These are phyloP conservation scores for Julus scanicus DNA, from an alignment of 2,888 invertebrate genomes.

Conservation along the genomic window DNA sequence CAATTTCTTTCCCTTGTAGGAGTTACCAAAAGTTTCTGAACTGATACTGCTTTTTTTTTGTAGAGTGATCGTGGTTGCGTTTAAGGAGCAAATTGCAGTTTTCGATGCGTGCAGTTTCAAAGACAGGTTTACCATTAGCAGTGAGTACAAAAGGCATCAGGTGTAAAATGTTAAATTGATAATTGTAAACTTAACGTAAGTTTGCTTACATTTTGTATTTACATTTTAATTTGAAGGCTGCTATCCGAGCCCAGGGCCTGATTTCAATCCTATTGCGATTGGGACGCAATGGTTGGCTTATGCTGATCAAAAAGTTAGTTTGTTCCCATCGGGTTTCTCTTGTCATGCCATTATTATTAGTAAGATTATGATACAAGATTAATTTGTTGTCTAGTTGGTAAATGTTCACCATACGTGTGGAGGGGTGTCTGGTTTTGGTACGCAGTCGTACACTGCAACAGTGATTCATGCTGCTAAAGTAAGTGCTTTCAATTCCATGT, in stretches of 20 bases:
- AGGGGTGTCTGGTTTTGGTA: conserved; percentile 75
- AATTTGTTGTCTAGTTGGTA: conserved; percentile 63
- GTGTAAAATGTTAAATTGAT: neutral
- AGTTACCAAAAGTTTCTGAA: neutral
- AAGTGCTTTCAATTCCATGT: conserved; percentile 50
- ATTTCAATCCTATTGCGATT: conserved; percentile 81
- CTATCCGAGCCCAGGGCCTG: conserved; percentile 80
- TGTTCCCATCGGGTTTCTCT: too few species aligned
- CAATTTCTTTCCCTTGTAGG: neutral
- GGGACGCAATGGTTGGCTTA: conserved; percentile 76
- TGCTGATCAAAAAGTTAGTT: conserved; percentile 84
- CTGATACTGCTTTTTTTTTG: conserved; percentile 57
- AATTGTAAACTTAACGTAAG: neutral
- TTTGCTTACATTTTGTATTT: neutral
- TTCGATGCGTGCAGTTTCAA: conserved; percentile 90
- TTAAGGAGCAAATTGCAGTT: conserved; percentile 88
- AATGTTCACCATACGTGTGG: conserved; percentile 67
- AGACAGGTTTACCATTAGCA: conserved; percentile 86
- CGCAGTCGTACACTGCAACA: conserved; percentile 84
- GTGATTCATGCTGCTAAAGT: conserved; percentile 92
- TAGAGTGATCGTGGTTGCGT: conserved; percentile 85
- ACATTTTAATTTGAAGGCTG: conserved; percentile 69
- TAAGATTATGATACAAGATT: neutral
- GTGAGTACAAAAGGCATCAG: conserved; percentile 64
- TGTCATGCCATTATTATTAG: too few species aligned